Base-by-base conservation (phyloP, 2,797 vertebrate species). In the Gymnoscopelus braueri region DNA sequence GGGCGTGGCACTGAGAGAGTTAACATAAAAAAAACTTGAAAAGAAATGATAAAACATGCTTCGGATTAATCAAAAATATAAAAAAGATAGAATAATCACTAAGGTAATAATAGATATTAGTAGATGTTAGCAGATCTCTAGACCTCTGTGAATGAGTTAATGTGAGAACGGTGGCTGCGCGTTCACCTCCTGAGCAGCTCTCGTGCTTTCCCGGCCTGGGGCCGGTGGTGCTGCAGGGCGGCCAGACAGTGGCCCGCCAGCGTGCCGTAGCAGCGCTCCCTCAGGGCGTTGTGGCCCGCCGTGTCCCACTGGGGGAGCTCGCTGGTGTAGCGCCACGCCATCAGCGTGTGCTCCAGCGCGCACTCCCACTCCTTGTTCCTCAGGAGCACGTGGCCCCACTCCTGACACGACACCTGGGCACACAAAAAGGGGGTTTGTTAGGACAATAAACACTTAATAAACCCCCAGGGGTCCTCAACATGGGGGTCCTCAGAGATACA, bases 271-370 rank as follows among this genome's bases (percentile, higher is more conserved):
- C 93, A 94, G 77, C 92, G 91, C 24, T 92, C 89, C 12, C 70
- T 60, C 5, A 92, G 67, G 0, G 65, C 57, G 23, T 95, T 94
- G 55, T 95, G 94, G 70, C 44, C 83, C 0, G 50, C 63, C 0
- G 88, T 94, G 19, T 95, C 93, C 93, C 94, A 95, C 67, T 87
- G 91, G 0, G 94, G 93, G 66, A 94, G 52, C 53, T 94, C 89
- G 9, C 90, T 84, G 77, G 90, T 88, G 77, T 77, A 94, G 8
- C 90, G 84, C 87, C 92, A 94, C 1, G 90, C 92, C 83, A 87
- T 77, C 29, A 94, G 66, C 0, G 86, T 65, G 57, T 93, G 87
- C 86, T 93, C 92, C 78, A 94, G 39, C 23, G 82, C 80, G 0
- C 79, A 74, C 4, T 88, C 89, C 93, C 93, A 94, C 79, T 88